Percentiles rank a stretch among this genome's conserved stretches.
These are phyloP conservation scores for Cinara cedri DNA, from an alignment of 2,888 invertebrate genomes.

Conservation along the genomic window DNA sequence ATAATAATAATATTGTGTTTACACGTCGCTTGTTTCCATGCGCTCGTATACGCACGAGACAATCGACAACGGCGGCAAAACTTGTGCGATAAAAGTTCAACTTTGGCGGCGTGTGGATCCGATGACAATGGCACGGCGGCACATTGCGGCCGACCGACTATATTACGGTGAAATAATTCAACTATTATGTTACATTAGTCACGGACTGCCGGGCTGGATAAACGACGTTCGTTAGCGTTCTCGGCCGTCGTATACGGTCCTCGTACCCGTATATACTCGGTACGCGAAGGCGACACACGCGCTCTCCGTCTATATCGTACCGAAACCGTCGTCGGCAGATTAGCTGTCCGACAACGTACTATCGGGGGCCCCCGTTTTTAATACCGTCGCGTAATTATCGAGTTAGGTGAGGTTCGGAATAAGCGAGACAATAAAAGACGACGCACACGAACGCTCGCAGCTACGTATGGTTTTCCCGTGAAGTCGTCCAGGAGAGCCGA, in stretches of 20 bases:
- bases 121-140: not conserved
- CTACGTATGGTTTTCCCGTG: no score
- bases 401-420: no score
- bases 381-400: no score
- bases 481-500: no score
- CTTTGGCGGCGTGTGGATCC: not conserved
- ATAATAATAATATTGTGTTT: no score
- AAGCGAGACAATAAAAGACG: no score
- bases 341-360: no score
- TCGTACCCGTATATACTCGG: no score
- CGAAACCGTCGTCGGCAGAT: no score
- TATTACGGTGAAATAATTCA: constrained; percentile 30
- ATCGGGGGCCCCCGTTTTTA: no score
- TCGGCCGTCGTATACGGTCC: not conserved
- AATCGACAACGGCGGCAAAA: not conserved
- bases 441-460: no score
- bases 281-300: not conserved
- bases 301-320: no score
- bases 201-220: constrained; percentile 49
- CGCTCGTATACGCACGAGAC: not conserved
- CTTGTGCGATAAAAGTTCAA: constrained; percentile 38
- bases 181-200: constrained; percentile 48
- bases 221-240: constrained; percentile 44
- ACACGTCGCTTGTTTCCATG: not conserved
- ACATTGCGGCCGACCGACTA: constrained; percentile 31